These are phyloP conservation scores for Xylocampa areola DNA, from an alignment of 2,888 invertebrate species.

Conservation along the genomic window DNA sequence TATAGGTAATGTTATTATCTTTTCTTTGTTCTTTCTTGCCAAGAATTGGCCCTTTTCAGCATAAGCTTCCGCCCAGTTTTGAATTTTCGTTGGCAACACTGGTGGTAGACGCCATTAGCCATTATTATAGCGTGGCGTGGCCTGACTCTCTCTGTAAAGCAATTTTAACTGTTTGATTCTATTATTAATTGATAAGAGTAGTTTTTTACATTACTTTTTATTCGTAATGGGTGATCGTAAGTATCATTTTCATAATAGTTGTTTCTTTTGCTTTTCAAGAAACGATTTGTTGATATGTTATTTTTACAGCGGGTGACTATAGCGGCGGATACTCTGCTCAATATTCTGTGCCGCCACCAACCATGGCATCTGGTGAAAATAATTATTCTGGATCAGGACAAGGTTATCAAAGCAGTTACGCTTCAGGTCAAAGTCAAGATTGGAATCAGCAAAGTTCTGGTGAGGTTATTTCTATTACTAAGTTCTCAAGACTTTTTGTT, in stretches of 20 bases:
- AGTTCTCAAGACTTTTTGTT: no score
- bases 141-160: not conserved
- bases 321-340: conserved; percentile 81
- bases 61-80: no score
- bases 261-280: not conserved
- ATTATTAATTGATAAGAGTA: not conserved
- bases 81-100: no score
- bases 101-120: no score
- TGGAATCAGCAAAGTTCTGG: conserved; percentile 80
- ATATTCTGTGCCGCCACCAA: conserved; percentile 85
- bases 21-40: no score
- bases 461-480: conserved; percentile 58
- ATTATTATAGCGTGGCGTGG: not conserved
- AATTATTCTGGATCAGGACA: conserved; percentile 74
- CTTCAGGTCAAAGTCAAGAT: conserved; percentile 73
- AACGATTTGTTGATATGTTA: conserved; percentile 3
- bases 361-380: conserved; percentile 80
- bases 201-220: not conserved
- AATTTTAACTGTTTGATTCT: not conserved
- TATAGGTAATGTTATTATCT: no score
- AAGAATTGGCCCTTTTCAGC: no score
- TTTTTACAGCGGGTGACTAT: conserved; percentile 75
- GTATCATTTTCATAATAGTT: no score
- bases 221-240: conserved; percentile 55
- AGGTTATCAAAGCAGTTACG: conserved; percentile 77